phyloP scores from a whole-genome alignment of 2,888 invertebrate genomes.

The Anoncus sp. region DNA sequence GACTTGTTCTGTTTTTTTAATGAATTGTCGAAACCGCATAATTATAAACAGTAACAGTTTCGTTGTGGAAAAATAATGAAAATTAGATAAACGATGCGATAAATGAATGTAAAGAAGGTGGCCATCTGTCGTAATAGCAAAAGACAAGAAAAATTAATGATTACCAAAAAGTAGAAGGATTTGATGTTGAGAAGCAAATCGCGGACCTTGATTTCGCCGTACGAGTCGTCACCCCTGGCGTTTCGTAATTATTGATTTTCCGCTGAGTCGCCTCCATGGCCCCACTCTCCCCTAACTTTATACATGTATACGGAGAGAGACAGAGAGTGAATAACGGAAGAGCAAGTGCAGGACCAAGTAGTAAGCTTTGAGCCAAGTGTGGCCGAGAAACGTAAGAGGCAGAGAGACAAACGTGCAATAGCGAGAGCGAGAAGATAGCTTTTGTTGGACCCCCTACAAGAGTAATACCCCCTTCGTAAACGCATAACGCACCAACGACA shows the following conservation, averaged over 20 bases:
- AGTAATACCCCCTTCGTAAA: conserved; percentile 70
- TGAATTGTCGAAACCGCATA: no score
- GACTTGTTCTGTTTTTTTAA: no score
- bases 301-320: conserved; percentile 71
- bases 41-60: background rate
- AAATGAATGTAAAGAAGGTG: background rate
- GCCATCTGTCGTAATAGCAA: background rate
- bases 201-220: conserved; percentile 81
- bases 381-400: conserved; percentile 41
- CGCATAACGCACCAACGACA: conserved; percentile 71
- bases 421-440: conserved; percentile 79
- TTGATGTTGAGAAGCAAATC: background rate
- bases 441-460: conserved; percentile 70
- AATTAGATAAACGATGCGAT: background rate
- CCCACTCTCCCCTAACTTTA: conserved; percentile 82
- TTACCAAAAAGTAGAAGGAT: conserved; percentile 22
- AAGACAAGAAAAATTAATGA: background rate
- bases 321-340: conserved; percentile 66
- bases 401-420: conserved; percentile 45
- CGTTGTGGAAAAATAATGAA: background rate
- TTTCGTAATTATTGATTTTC: conserved; percentile 83
- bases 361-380: conserved; percentile 45
- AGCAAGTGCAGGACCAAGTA: conserved; percentile 49
- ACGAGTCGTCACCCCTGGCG: conserved; percentile 82
- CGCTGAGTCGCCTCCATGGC: conserved; percentile 70